phyloP scores from a whole-genome alignment of 2,797 vertebrate genomes.

The Falco novaeseelandiae region DNA sequence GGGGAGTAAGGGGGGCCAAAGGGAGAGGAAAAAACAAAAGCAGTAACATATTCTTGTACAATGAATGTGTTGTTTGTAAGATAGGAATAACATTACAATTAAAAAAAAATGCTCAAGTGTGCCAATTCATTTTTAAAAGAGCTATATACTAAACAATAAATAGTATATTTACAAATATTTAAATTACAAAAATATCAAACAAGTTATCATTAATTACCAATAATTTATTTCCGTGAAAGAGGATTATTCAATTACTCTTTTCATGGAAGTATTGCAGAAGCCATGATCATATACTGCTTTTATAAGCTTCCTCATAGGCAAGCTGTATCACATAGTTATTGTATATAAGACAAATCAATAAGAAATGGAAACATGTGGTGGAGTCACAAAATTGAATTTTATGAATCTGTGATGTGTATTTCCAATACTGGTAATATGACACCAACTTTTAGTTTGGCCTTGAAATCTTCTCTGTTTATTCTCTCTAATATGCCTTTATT shows the following conservation, averaged over 20 bases:
- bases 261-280: not conserved
- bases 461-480: not conserved
- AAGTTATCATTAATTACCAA: not conserved
- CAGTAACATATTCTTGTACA: not conserved
- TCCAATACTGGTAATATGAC: not conserved
- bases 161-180: not conserved
- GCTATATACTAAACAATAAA: not conserved
- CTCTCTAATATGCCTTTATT: no score
- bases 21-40: not conserved
- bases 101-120: not conserved
- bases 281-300: not conserved
- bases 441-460: not conserved
- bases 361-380: not conserved
- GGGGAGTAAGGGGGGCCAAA: rapidly evolving
- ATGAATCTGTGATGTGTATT: not conserved
- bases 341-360: not conserved
- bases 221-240: not conserved
- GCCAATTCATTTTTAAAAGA: not conserved
- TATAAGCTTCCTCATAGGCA: not conserved
- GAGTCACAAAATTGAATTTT: not conserved
- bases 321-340: not conserved
- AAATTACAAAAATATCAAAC: not conserved
- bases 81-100: not conserved
- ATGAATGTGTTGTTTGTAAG: not conserved
- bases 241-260: not conserved